phyloP scores from a whole-genome alignment of 2,113 vertebrate genomes.

The Phaethon lepturus region DNA sequence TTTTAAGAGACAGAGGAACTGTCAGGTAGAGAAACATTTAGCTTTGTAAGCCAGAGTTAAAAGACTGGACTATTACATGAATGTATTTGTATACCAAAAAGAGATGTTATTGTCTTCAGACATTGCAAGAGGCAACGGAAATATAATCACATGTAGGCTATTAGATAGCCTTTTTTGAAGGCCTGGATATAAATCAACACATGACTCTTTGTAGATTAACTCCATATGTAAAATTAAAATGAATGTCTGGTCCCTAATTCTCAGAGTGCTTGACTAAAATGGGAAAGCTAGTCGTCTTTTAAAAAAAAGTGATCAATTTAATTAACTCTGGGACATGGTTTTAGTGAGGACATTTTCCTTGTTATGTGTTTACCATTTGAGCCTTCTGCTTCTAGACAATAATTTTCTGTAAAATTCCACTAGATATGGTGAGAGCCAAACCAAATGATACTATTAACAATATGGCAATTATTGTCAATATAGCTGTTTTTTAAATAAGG shows the following conservation, averaged over 20 bases:
- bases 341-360: not conserved
- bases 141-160: slow-evolving; percentile 65
- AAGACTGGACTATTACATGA: not conserved
- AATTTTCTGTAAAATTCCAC: slow-evolving; percentile 21
- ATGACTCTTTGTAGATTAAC: slow-evolving; percentile 52
- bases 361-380: not conserved
- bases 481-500: not conserved
- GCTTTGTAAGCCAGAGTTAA: not conserved
- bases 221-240: slow-evolving; percentile 63
- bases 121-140: slow-evolving; percentile 48
- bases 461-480: slow-evolving; percentile 9
- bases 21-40: not conserved
- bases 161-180: slow-evolving; percentile 69
- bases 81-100: slow-evolving; percentile 27
- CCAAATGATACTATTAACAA: not conserved
- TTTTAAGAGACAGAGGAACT: not conserved
- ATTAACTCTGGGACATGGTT: slow-evolving; percentile 15
- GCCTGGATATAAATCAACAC: slow-evolving; percentile 60
- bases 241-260: slow-evolving; percentile 24
- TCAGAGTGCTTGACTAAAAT: not conserved
- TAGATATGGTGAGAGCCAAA: not conserved
- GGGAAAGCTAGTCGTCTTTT: not conserved
- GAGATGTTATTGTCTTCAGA: slow-evolving; percentile 64
- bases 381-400: slow-evolving; percentile 7
- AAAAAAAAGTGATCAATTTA: slow-evolving; percentile 32